These are phyloP conservation scores for Drosophila austrosaltans DNA, from an alignment of 2,888 invertebrate species.

Conservation along the genomic window DNA sequence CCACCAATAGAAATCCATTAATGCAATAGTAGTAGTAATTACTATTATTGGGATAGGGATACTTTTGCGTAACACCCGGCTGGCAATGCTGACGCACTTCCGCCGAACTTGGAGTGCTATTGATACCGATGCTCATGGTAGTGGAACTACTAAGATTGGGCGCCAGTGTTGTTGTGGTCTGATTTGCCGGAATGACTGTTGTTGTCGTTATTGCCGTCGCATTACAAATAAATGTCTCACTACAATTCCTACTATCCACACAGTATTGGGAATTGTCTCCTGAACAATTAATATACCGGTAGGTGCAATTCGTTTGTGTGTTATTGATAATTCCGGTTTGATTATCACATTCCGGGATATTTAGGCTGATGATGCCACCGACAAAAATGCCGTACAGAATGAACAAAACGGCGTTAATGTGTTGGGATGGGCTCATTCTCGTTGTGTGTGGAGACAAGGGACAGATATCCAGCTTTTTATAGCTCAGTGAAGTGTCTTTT, in stretches of 20 bases:
- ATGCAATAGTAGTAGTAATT: constrained; percentile 67
- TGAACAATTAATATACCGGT: constrained; percentile 52
- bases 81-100: constrained; percentile 49
- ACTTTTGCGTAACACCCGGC: constrained; percentile 56
- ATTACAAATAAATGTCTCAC: background rate
- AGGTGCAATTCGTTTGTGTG: constrained; percentile 41
- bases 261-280: constrained; percentile 51
- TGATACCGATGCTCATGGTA: background rate
- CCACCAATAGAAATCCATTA: constrained; percentile 67
- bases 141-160: constrained; percentile 18
- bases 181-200: constrained; percentile 20
- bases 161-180: constrained; percentile 10
- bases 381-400: constrained; percentile 22
- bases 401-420: constrained; percentile 40
- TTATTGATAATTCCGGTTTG: constrained; percentile 32
- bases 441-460: constrained; percentile 31
- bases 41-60: constrained; percentile 60
- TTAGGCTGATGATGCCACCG: constrained; percentile 23
- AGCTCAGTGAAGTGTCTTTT: constrained; percentile 39
- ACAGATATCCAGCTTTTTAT: constrained; percentile 64
- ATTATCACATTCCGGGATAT: constrained; percentile 51
- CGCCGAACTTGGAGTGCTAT: background rate
- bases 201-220: constrained; percentile 8
- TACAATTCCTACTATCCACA: constrained; percentile 28
- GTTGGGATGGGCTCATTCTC: constrained; percentile 54